Base-by-base conservation (phyloP, 2,113 vertebrate genomes). In the Scortum barcoo region DNA sequence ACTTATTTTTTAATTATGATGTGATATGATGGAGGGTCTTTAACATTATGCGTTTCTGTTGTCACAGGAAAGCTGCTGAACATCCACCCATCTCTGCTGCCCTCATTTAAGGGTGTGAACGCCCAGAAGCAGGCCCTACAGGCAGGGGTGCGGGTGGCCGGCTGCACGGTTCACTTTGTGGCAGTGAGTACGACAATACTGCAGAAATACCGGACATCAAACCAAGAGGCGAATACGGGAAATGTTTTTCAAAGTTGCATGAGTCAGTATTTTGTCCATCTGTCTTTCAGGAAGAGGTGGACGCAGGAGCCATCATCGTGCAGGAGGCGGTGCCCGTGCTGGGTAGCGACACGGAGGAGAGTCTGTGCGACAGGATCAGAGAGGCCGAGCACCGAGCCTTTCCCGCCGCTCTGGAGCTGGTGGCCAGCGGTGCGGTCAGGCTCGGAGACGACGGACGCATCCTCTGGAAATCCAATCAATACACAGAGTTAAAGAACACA, bases 81-180 rank as follows among this genome's bases (percentile, higher is more conserved):
- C 90, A 94, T 99, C 92, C 98, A 99, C 72, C 98, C 98, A 0
- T 99, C 98, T 2, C 95, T 99, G 84, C 96, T 99, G 83, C 98
- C 98, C 0, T 97, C 97, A 1, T 99, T 99, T 79, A 99, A 97
- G 93, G 98, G 98, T 2, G 95, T 97, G 2, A 95, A 99, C 4
- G 98, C 98, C 24, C 98, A 99, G 88, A 96, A 94, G 57, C 95
- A 99, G 88, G 98, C 96, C 7, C 93, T 99, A 70, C 93, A 96
- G 83, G 95, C 97, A 0, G 97, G 98, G 2, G 97, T 98, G 28
- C 92, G 95, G 11, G 36, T 99, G 30, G 94, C 96, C 0, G 98
- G 98, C 54, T 99, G 98, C 80, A 97, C 97, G 0, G 98, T 99
- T 46, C 98, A 99, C 92, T 99, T 99, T 51, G 98, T 99, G 22